Base-by-base conservation (phyloP, 2,113 vertebrate species). In the Spea bombifrons region DNA sequence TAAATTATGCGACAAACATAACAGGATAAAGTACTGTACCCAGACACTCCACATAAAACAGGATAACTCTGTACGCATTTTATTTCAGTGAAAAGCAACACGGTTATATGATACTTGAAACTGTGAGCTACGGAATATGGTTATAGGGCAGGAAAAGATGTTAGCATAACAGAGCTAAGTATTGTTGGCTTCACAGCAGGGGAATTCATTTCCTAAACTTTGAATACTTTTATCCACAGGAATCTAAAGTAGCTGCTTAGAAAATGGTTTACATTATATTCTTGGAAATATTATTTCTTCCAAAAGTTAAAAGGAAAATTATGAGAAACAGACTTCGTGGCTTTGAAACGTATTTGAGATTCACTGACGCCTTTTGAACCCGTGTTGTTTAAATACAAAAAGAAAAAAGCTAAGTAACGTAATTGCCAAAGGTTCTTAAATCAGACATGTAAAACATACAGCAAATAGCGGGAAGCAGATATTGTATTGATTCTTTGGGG, bases 141-240 rank as follows among this genome's bases (percentile, higher is more conserved):
- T 69, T 52, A 77, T 77, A 70, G 63, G 67, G 64, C 47, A 77
- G 48, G 45, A 77, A 77, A 71, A 77, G 61, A 77, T 15, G 67
- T 57, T 17, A 16, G 52, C 71, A 43, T 55, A 55, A 48, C 46
- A 64, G 67, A 48, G 53, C 66, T 13, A 63, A 64, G 48, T 77
- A 64, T 59, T 61, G 67, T 57, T 63, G 0, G 57, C 17, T 53
- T 46, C 75, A 50, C 66, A 59, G 75, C 75, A 70, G 66, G 75
- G 66, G 44, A 69, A 57, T 76, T 43, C 50, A 66, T 45, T 68
- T 53, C 43, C 50, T n/a, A 76, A 76, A 76, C 5, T 69, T 55
- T 69, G 50, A 43, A 76, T 68, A 76, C 75, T 68, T 76, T 76
- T 68, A 76, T 76, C 75, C 68, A 68, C 12, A 16, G 30, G 12